These are phyloP conservation scores for Proisotoma minuta DNA, from an alignment of 2,888 invertebrate species.

Conservation along the genomic window DNA sequence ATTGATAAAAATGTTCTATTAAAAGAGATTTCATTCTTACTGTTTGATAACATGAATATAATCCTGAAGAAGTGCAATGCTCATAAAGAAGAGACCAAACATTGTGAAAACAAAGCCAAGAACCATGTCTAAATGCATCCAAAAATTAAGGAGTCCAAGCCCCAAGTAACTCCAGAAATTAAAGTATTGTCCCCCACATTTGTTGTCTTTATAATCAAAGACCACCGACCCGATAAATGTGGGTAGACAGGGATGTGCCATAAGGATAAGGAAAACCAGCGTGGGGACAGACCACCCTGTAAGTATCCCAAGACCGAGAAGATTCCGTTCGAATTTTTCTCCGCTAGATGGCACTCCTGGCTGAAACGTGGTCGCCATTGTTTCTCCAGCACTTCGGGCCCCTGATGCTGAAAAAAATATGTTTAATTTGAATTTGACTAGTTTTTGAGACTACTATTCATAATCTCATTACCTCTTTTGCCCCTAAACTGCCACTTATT, in stretches of 20 bases:
- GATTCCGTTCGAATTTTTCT: slow-evolving; percentile 14
- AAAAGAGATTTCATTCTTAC: slow-evolving; percentile 9
- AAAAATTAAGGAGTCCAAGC: slow-evolving; percentile 14
- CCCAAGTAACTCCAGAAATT: slow-evolving; percentile 10
- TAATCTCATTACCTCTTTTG: too few species aligned
- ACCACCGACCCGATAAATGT: slow-evolving; percentile 24
- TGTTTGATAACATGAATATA: slow-evolving; percentile 14
- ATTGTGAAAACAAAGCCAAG: slow-evolving; percentile 25
- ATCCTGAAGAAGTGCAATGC: slow-evolving; percentile 24
- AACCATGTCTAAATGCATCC: slow-evolving; percentile 33
- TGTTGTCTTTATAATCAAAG: slow-evolving; percentile 16
- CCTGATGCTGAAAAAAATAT: not conserved
- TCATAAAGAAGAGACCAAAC: slow-evolving; percentile 26
- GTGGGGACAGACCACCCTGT: slow-evolving; percentile 18
- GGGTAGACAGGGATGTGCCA: slow-evolving; percentile 26
- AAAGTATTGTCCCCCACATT: too few species aligned
- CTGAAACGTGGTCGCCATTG: slow-evolving; percentile 8
- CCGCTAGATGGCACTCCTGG: slow-evolving; percentile 10
- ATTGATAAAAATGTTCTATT: too few species aligned
- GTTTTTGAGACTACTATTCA: too few species aligned
- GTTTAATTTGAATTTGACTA: too few species aligned
- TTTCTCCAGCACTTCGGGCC: not conserved
- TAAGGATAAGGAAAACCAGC: slow-evolving; percentile 23
- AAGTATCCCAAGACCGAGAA: slow-evolving; percentile 15
- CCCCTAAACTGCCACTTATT: not conserved